A percentile compares a stretch with the other conserved stretches of the same genome.
phyloP scores from a whole-genome alignment of 2,797 vertebrate species.

The Moxostoma hubbsi region DNA sequence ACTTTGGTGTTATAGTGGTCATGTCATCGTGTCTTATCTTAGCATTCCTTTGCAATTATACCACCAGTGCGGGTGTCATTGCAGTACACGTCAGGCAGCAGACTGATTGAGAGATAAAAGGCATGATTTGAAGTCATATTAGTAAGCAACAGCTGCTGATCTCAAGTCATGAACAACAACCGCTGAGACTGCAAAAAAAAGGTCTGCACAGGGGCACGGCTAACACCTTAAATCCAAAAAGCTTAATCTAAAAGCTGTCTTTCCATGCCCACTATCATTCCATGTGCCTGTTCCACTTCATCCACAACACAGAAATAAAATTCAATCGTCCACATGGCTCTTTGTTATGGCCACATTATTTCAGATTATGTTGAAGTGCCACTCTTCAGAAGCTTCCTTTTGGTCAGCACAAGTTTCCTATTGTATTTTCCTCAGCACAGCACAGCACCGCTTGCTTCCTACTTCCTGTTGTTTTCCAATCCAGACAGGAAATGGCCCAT shows the following conservation, averaged over 20 bases:
- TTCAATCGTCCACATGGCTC: slow-evolving; percentile 13
- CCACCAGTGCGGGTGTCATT: slow-evolving; percentile 54
- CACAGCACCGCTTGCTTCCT: slow-evolving; percentile 63
- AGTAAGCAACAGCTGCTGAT: slow-evolving; percentile 61
- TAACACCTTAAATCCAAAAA: slow-evolving; percentile 12
- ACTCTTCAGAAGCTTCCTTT: slow-evolving; percentile 50
- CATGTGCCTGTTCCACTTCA: too few species aligned
- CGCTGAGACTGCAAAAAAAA: slow-evolving; percentile 55
- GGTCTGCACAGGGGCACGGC: slow-evolving; percentile 25
- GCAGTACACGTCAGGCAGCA: slow-evolving; percentile 45
- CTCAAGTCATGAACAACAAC: slow-evolving; percentile 37
- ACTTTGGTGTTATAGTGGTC: not conserved
- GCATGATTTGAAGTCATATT: slow-evolving; percentile 57
- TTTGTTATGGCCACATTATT: slow-evolving; percentile 20
- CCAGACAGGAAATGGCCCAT: slow-evolving; percentile 59
- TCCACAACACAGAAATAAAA: slow-evolving; percentile 23
- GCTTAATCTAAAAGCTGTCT: slow-evolving; percentile 39
- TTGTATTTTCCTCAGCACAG: slow-evolving; percentile 56
- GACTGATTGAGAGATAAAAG: slow-evolving; percentile 54
- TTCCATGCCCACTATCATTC: slow-evolving; percentile 2
- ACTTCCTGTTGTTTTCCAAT: slow-evolving; percentile 64
- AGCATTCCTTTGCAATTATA: slow-evolving; percentile 44
- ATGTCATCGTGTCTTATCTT: slow-evolving; percentile 27
- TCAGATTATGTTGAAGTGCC: slow-evolving; percentile 27
- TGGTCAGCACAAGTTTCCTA: slow-evolving; percentile 56